Conservation (phyloP, 64 coral and sea anemone species). For the Actinia tenebrosa region DNA sequence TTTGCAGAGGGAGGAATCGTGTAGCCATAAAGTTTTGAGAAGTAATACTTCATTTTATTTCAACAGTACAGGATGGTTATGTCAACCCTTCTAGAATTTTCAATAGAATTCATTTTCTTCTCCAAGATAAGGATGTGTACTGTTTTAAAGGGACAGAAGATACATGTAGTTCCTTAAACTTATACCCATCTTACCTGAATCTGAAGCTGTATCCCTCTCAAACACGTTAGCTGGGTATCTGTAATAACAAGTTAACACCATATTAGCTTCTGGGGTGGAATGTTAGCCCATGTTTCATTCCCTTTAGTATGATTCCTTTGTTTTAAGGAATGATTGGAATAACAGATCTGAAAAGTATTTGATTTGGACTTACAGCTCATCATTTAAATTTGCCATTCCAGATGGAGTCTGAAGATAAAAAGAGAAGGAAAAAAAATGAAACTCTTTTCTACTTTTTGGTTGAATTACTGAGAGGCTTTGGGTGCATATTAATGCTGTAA, state of each 20-base stretch:
- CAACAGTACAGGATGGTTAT: not conserved
- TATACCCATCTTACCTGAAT: constrained; percentile 77
- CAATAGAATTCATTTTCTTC: not conserved
- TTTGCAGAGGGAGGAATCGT: no score
- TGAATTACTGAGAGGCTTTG: not conserved
- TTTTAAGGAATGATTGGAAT: no score
- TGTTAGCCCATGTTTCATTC: no score
- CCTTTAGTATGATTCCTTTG: no score
- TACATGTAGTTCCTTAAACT: constrained; percentile 24
- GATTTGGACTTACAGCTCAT: constrained; percentile 60
- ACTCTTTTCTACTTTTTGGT: not conserved
- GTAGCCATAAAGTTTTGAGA: no score
- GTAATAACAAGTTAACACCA: not conserved
- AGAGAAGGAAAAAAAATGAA: not conserved
- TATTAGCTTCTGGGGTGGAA: no score
- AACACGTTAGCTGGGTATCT: constrained; percentile 91
- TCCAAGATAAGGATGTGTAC: not conserved
- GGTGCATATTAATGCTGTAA: no score
- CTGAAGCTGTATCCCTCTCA: constrained; percentile 66
- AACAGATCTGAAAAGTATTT: not conserved
- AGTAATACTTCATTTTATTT: not conserved
- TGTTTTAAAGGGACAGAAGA: not conserved
- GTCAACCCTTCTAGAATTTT: not conserved
- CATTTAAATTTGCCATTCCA: constrained; percentile 37
- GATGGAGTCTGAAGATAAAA: constrained; percentile 47